Conservation (phyloP, 2,888 invertebrate genomes). For the Drosophila nigritarsus region DNA sequence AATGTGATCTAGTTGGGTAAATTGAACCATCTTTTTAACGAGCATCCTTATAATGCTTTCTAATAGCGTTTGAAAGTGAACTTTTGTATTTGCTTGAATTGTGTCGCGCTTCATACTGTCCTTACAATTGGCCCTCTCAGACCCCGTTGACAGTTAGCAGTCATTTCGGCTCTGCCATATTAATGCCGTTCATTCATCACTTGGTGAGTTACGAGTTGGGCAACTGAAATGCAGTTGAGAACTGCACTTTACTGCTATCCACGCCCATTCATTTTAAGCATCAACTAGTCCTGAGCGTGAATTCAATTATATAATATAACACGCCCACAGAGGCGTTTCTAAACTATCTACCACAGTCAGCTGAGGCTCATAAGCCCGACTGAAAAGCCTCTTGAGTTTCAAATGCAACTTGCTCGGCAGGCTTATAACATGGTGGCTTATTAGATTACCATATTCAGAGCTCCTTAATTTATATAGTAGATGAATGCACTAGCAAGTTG, state of each 20-base stretch:
- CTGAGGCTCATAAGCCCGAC: constrained; percentile 4
- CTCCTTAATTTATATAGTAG: constrained; percentile 18
- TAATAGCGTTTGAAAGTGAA: constrained; percentile 2
- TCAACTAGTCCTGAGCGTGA: constrained; percentile 9
- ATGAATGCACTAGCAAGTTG: constrained; percentile 10
- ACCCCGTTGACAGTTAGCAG: constrained; percentile 19
- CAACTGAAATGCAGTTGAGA: constrained; percentile 54
- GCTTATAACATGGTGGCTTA: constrained; percentile 30
- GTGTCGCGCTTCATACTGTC: constrained; percentile 35
- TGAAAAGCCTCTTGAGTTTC: constrained; percentile 7
- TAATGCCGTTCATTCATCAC: constrained; percentile 71
- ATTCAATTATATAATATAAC: constrained; percentile 54
- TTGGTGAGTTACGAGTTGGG: constrained; percentile 34
- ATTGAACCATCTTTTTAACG: constrained; percentile 11
- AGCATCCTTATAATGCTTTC: not conserved
- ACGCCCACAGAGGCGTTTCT: constrained; percentile 36
- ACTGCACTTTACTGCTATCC: constrained; percentile 29
- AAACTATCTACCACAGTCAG: constrained; percentile 1
- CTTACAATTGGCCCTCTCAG: constrained; percentile 4
- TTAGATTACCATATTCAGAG: constrained; percentile 38
- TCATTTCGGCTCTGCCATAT: constrained; percentile 58
- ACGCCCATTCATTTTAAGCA: constrained; percentile 5
- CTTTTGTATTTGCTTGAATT: constrained; percentile 6
- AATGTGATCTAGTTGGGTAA: not conserved
- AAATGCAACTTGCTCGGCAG: constrained; percentile 7